Percentiles rank a stretch among this genome's conserved stretches.
Conservation (phyloP, 1,140 invertebrate genomes). For the Formica selysi region DNA sequence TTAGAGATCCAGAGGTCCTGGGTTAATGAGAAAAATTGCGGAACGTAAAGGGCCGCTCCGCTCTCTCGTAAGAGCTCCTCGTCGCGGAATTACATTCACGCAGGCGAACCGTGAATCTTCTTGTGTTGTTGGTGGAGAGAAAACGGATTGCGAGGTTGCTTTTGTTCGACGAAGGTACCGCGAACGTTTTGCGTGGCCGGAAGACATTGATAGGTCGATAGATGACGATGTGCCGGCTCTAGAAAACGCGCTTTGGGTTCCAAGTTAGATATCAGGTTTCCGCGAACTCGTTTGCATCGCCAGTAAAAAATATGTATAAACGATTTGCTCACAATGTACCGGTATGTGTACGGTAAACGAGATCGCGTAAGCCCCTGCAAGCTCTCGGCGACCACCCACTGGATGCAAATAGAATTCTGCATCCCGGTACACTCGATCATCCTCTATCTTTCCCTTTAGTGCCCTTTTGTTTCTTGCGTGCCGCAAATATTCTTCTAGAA, state of each 20-base stretch:
- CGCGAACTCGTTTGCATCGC: constrained; percentile 54
- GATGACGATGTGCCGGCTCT: not conserved
- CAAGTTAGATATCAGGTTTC: constrained; percentile 53
- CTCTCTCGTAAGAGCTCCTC: constrained; percentile 25
- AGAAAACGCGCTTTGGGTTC: constrained; percentile 9
- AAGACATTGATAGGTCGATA: constrained; percentile 59
- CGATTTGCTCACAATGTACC: constrained; percentile 63
- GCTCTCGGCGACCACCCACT: not conserved
- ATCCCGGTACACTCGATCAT: constrained; percentile 7
- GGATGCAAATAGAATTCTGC: constrained; percentile 54
- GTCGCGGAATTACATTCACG: constrained; percentile 65
- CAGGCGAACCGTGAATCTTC: constrained; percentile 55
- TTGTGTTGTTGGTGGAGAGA: constrained; percentile 41
- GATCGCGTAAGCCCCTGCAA: constrained; percentile 45
- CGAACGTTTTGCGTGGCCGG: constrained; percentile 53
- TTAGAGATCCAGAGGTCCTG: not conserved
- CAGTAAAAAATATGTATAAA: constrained; percentile 58
- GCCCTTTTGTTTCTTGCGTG: constrained; percentile 29
- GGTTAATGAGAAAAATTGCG: constrained; percentile 64
- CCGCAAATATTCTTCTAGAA: constrained; percentile 31
- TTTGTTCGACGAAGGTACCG: constrained; percentile 40
- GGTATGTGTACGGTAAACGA: constrained; percentile 46
- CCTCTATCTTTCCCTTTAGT: constrained; percentile 4
- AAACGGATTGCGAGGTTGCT: constrained; percentile 65
- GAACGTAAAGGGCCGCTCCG: constrained; percentile 28